phyloP scores from a whole-genome alignment of 2,113 vertebrate genomes.

The Lutjanus erythropterus region DNA sequence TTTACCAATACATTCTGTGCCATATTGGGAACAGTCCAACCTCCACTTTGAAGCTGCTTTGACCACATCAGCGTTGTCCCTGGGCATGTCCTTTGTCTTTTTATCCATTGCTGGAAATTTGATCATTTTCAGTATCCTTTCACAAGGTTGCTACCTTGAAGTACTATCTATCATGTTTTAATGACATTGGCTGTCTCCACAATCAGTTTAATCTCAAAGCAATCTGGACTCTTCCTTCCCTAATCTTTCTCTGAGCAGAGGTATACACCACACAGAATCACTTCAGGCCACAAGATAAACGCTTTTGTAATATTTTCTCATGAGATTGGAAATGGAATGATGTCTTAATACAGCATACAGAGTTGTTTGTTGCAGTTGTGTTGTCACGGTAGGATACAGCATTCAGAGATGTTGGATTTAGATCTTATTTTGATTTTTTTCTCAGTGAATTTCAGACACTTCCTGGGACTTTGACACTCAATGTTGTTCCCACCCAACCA shows the following conservation, averaged over 20 bases:
- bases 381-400: not conserved
- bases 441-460: not conserved
- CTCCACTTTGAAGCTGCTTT: not conserved
- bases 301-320: not conserved
- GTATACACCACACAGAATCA: not conserved
- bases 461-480: not conserved
- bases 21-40: not conserved
- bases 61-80: not conserved
- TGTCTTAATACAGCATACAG: not conserved
- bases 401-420: not conserved
- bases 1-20: no score
- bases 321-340: not conserved
- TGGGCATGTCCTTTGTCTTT: conserved; percentile 31
- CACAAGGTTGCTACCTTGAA: not conserved
- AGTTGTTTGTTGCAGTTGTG: not conserved
- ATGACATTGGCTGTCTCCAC: not conserved
- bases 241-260: not conserved
- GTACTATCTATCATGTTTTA: not conserved
- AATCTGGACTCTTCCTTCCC: not conserved
- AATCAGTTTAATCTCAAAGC: conserved; percentile 1
- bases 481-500: not conserved
- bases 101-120: conserved; percentile 15
- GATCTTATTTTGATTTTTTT: not conserved
- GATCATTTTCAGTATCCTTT: not conserved
- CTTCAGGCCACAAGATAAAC: not conserved